Conservation (phyloP, 1,140 invertebrate genomes). For the Lysiphlebus fabarum region DNA sequence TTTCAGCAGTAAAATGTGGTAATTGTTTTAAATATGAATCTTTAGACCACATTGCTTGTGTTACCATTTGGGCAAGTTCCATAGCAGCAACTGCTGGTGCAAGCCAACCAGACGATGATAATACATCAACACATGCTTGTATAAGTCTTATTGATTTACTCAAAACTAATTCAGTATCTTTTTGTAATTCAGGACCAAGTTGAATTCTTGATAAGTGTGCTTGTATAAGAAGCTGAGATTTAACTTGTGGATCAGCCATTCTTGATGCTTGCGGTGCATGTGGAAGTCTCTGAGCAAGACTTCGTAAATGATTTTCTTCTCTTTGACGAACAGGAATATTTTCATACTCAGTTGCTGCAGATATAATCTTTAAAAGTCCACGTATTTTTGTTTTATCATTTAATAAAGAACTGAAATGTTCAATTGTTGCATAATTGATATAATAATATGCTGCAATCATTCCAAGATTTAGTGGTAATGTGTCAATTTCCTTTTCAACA, state of each 20-base stretch:
- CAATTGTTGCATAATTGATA: conserved; percentile 99
- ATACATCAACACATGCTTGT: conserved; percentile 97
- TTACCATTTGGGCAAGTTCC: conserved; percentile 99
- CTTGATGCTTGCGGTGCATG: conserved; percentile 66
- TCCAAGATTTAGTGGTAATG: conserved; percentile 91
- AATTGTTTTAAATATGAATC: conserved; percentile 96
- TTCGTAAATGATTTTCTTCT: conserved; percentile 86
- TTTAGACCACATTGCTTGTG: conserved; percentile 99
- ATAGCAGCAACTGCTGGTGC: conserved; percentile 97
- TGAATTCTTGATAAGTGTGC: conserved; percentile 94
- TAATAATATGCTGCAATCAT: conserved; percentile 99
- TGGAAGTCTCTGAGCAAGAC: conserved; percentile 73
- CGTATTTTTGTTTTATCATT: conserved; percentile 97
- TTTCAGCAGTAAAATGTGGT: conserved; percentile 89
- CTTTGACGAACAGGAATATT: conserved; percentile 90
- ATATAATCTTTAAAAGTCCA: conserved; percentile 96
- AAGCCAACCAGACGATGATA: conserved; percentile 97
- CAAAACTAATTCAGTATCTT: conserved; percentile 90
- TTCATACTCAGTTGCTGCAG: conserved; percentile 95
- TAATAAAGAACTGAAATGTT: conserved; percentile 94
- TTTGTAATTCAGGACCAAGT: conserved; percentile 91
- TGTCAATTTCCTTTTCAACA: conserved; percentile 97
- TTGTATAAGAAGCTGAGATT: conserved; percentile 93
- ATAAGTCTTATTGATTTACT: conserved; percentile 87
- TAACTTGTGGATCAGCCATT: conserved; percentile 96